These are phyloP conservation scores for Fragum whitleyi DNA, from an alignment of 2,888 invertebrate genomes.

Conservation along the genomic window DNA sequence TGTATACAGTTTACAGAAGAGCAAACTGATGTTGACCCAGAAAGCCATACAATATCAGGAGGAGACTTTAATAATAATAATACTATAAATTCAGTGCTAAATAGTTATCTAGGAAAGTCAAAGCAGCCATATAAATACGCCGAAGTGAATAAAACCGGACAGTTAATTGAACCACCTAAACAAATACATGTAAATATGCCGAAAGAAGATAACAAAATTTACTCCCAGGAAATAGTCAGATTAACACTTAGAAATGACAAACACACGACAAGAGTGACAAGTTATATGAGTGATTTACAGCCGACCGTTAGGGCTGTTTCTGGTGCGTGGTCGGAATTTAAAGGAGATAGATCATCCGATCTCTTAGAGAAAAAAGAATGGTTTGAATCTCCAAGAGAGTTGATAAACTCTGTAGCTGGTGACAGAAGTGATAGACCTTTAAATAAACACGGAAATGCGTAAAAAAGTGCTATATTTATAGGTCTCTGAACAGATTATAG, in stretches of 20 bases:
- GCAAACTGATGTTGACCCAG: slow-evolving; percentile 26
- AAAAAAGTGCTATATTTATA: no score
- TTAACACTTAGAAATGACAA: slow-evolving; percentile 75
- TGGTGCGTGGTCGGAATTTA: slow-evolving; percentile 6
- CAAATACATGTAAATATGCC: slow-evolving; percentile 65
- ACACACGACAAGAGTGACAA: slow-evolving; percentile 70
- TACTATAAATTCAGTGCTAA: slow-evolving; percentile 2
- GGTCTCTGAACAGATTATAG: no score
- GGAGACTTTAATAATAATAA: slow-evolving; percentile 13
- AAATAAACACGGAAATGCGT: no score
- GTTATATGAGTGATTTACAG: slow-evolving; percentile 76
- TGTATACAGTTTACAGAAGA: slow-evolving; percentile 44
- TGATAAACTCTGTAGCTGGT: slow-evolving; percentile 43
- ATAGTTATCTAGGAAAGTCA: not conserved
- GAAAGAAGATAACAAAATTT: slow-evolving; percentile 54
- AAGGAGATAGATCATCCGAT: not conserved
- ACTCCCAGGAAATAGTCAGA: slow-evolving; percentile 68
- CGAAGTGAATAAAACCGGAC: slow-evolving; percentile 5
- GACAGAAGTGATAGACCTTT: slow-evolving; percentile 49
- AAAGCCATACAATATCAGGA: slow-evolving; percentile 1
- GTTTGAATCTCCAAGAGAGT: slow-evolving; percentile 41
- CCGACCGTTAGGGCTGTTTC: not conserved
- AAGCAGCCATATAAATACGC: slow-evolving; percentile 20
- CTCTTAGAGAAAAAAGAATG: slow-evolving; percentile 1
- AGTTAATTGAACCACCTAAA: slow-evolving; percentile 26